Evolutionary conservation across 1,140 invertebrate species (phyloP), one percentile per base, ranked within the genome.

Genomic region (Hydropsyche tenuis): DNA sequence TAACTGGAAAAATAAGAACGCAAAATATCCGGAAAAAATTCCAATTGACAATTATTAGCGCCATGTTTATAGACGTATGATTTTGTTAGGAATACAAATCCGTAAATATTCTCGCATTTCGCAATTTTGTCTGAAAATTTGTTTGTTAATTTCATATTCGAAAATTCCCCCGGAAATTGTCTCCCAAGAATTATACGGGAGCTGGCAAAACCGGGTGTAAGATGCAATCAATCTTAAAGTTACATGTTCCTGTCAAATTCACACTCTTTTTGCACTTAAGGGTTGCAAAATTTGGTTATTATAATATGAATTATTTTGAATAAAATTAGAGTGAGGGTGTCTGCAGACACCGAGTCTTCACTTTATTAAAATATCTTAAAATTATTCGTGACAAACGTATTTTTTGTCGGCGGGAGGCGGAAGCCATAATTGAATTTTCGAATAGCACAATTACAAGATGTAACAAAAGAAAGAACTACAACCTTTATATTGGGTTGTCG

Each of bases 221-320:
- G 25, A 68, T 27, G 43, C 23, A 73, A 77, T 77, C 75, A 77
- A 77, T 77, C 75, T 74, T 74, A 74, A 73, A 74, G 70, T 77
- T 77, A 77, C 75, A 77, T 73, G 75, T 74, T 51, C 69, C 75
- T 77, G 75, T 74, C 75, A 77, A 73, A 74, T 63, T 45, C 75
- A 77, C 53, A 45, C 70, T 63, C 42, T 70, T 60, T 70, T 70
- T 70, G 48, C 45, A 51, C 22, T 25, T 11, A 42, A 42, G 27
- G 63, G 63, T 65, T 43, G 42, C 63, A 42, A 42, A 65, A 43
- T 65, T 65, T 27, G 56, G 3, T 60, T 60, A 60, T 60, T 25
- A 60, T 60, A 60, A 22, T 25, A 60, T 27, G 56, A 60, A 60
- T 60, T 60, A 60, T 60, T 60, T 60, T 60, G 56, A 60, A 60